These are phyloP conservation scores for Nycticryphes semicollaris DNA, from an alignment of 2,113 vertebrate species.

Conservation along the genomic window DNA sequence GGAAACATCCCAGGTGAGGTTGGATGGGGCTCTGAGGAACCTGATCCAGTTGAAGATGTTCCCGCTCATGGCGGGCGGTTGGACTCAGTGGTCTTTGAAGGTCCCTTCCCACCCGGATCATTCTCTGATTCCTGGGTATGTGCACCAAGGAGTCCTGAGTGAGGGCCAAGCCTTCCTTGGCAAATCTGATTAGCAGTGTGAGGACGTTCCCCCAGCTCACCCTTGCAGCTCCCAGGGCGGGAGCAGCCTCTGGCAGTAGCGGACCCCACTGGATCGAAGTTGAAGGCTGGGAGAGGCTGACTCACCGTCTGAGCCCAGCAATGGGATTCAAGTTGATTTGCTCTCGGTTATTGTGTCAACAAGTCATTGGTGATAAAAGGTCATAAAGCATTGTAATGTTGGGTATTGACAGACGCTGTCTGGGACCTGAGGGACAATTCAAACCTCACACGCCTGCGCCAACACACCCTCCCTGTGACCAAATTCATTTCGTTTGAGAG, in stretches of 20 bases:
- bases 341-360: constrained; percentile 51
- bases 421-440: neutral
- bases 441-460: rapidly evolving
- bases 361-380: constrained; percentile 55
- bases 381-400: constrained; percentile 43
- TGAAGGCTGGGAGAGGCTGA: constrained; percentile 35
- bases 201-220: neutral
- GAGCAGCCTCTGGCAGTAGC: neutral
- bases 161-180: neutral
- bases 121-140: neutral
- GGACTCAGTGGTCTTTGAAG: neutral
- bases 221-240: rapidly evolving
- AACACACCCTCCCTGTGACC: neutral
- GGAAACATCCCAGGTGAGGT: neutral
- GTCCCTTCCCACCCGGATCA: neutral
- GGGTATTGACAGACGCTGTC: neutral
- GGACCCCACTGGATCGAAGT: neutral
- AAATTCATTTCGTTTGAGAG: rapidly evolving
- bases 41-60: neutral
- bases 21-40: neutral
- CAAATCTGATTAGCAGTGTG: rapidly evolving
- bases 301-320: constrained; percentile 26
- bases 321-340: constrained; percentile 57
- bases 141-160: neutral
- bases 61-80: neutral